A percentile compares a stretch with the other conserved stretches of the same genome.
Conservation (phyloP, 1,140 invertebrate species). For the Listronotus oregonensis region DNA sequence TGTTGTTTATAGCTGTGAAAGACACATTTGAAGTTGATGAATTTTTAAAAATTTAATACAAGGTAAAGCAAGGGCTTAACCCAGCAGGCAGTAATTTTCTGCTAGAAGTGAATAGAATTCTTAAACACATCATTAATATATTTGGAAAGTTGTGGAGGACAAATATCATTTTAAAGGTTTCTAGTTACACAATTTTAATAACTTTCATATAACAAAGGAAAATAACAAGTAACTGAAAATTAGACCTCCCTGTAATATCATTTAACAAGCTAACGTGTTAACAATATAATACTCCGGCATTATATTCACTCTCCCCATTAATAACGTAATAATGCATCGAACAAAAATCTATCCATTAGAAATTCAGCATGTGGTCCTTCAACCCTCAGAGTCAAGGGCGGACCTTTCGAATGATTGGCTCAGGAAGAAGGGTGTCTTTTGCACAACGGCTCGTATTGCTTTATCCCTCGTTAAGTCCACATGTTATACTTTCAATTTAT, state of each 20-base stretch:
- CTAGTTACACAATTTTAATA: too few species aligned
- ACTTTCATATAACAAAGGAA: too few species aligned
- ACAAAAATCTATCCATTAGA: conserved; percentile 6
- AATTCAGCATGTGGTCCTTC: conserved; percentile 35
- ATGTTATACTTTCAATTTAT: conserved; percentile 48
- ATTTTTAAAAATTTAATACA: too few species aligned
- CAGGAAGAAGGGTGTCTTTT: conserved; percentile 42
- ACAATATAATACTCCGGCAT: neutral
- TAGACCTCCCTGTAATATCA: neutral
- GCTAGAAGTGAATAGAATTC: too few species aligned
- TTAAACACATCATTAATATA: too few species aligned
- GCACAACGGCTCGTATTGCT: conserved; percentile 40
- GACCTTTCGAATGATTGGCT: conserved; percentile 40
- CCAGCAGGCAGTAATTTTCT: too few species aligned
- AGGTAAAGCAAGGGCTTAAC: too few species aligned
- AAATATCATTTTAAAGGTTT: too few species aligned
- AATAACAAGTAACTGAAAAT: neutral
- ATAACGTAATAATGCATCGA: conserved; percentile 10
- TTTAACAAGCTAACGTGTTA: neutral
- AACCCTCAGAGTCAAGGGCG: conserved; percentile 43
- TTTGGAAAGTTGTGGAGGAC: too few species aligned
- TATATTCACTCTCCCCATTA: neutral
- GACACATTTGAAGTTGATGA: too few species aligned
- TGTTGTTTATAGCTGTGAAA: too few species aligned
- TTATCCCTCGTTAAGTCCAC: conserved; percentile 44